Conservation (phyloP, 2,113 vertebrate species). For the Apeltes quadracus region DNA sequence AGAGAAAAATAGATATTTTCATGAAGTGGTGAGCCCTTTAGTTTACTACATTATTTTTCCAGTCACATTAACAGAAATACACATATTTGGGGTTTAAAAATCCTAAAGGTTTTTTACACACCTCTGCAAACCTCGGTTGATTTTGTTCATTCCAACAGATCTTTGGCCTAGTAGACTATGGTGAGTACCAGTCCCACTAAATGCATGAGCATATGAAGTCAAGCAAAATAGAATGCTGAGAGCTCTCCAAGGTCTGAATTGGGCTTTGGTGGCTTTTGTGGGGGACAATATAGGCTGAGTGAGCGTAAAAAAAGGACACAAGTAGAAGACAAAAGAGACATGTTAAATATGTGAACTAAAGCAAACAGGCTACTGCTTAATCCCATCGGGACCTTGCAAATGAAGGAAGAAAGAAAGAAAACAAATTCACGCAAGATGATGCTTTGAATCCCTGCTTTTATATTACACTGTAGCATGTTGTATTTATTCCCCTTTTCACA, state of each 20-base stretch:
- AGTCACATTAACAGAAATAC: not conserved
- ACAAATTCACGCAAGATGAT: not conserved
- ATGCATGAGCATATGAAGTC: conserved; percentile 1
- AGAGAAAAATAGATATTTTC: not conserved
- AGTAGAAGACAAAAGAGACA: conserved; percentile 43
- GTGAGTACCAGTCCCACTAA: not conserved
- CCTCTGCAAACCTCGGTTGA: not conserved
- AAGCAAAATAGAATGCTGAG: conserved; percentile 38
- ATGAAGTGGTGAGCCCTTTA: not conserved
- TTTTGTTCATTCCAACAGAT: not conserved
- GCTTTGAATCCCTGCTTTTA: conserved; percentile 21
- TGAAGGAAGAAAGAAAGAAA: conserved; percentile 5
- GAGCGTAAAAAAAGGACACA: conserved; percentile 39
- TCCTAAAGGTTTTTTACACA: not conserved
- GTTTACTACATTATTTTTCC: not conserved
- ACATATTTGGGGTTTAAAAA: not conserved
- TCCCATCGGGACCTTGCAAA: conserved; percentile 46
- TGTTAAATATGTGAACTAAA: conserved; percentile 50
- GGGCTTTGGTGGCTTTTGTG: conserved; percentile 17
- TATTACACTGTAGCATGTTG: not conserved
- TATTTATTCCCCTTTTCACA: conserved; percentile 7
- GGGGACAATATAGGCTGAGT: conserved; percentile 32
- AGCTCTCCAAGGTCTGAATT: conserved; percentile 36
- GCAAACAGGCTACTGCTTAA: conserved; percentile 49
- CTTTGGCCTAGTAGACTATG: not conserved